A percentile compares a stretch with the other conserved stretches of the same genome.
Conservation (phyloP, 2,113 vertebrate species). For the Chiloscyllium plagiosum region DNA sequence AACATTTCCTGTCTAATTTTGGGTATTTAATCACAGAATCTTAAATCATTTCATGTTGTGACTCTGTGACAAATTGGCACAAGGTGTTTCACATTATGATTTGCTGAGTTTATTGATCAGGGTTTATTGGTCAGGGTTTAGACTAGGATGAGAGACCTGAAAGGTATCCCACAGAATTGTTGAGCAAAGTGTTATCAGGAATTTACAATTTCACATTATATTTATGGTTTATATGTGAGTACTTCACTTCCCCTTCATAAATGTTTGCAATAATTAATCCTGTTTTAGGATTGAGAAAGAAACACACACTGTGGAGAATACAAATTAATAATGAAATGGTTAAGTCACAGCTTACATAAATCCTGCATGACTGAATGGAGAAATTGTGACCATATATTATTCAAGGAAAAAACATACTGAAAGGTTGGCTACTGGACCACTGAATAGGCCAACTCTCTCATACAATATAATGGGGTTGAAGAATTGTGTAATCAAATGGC, state of each 20-base stretch:
- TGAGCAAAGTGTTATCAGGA: neutral
- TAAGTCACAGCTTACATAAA: neutral
- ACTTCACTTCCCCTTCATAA: neutral
- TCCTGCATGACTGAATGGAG: constrained; percentile 6
- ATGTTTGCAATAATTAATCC: constrained; percentile 12
- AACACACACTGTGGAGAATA: neutral
- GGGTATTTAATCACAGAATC: neutral
- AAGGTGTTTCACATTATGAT: neutral
- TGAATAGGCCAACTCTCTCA: neutral
- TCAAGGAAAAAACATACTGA: neutral
- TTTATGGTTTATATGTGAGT: neutral
- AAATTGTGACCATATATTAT: constrained; percentile 23
- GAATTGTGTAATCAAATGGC: neutral
- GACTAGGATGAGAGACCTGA: neutral
- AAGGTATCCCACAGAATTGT: neutral
- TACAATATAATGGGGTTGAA: neutral
- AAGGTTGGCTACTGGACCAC: neutral
- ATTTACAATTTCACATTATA: neutral
- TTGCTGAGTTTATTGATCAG: neutral
- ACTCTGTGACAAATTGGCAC: constrained; percentile 8
- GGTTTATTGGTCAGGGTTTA: neutral
- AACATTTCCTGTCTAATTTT: constrained; percentile 19
- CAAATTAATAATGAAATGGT: constrained; percentile 14
- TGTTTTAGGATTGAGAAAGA: neutral
- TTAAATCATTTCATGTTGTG: constrained; percentile 9